These are phyloP conservation scores for Drosophila subpulchrella DNA, from an alignment of 1,140 invertebrate species.

Conservation along the genomic window DNA sequence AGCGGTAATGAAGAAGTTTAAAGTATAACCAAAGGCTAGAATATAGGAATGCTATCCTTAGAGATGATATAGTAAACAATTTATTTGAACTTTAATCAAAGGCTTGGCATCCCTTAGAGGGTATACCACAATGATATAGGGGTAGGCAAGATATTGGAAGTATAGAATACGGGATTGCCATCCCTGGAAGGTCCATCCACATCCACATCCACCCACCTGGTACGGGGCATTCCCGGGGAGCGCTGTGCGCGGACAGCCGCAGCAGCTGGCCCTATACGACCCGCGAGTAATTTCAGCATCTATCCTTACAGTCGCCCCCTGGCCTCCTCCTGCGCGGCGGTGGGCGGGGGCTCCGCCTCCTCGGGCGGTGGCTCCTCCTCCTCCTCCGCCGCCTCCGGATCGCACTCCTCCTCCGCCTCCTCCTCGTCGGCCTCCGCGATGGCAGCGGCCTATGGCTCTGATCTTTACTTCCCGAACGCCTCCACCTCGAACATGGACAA, in stretches of 20 bases:
- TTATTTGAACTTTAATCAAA: too few relatives aligned
- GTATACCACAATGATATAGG: too few relatives aligned
- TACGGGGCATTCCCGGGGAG: not conserved
- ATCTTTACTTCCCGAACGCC: conserved; percentile 91
- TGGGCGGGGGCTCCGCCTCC: conserved; percentile 85
- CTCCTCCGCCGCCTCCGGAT: conserved; percentile 72
- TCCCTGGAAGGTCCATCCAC: too few relatives aligned
- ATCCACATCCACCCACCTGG: not conserved
- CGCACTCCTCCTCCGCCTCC: conserved; percentile 89
- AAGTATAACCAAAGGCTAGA: too few relatives aligned
- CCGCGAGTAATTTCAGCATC: conserved; percentile 85
- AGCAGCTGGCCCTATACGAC: conserved; percentile 65
- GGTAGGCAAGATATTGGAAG: too few relatives aligned
- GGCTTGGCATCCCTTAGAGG: too few relatives aligned
- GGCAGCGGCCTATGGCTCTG: conserved; percentile 91
- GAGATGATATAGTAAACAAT: too few relatives aligned
- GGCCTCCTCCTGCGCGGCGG: conserved; percentile 89
- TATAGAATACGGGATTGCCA: too few relatives aligned
- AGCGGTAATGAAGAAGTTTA: too few relatives aligned
- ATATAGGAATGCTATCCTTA: too few relatives aligned
- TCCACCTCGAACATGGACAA: conserved; percentile 86
- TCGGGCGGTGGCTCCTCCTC: conserved; percentile 87
- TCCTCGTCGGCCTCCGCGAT: conserved; percentile 90
- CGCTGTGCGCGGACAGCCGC: conserved; percentile 53
- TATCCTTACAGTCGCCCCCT: conserved; percentile 89